Conservation (phyloP, 2,888 invertebrate genomes). For the Sinelater perroti region DNA sequence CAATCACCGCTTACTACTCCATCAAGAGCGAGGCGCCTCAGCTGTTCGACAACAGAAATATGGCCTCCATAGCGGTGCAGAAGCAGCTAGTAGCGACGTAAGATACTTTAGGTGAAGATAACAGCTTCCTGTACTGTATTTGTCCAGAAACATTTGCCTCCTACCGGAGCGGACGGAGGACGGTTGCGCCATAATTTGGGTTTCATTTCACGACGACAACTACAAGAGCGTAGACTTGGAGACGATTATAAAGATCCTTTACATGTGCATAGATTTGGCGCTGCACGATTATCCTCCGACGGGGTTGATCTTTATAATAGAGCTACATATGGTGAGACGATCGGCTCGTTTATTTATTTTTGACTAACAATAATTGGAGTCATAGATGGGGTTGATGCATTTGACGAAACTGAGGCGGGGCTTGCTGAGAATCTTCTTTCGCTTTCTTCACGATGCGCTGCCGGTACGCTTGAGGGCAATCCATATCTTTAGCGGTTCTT, state of each 20-base stretch:
- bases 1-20: conserved; percentile 2
- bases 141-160: too few species aligned
- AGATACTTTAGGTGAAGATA: too few species aligned
- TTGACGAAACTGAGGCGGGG: conserved; percentile 45
- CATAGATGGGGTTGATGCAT: conserved; percentile 47
- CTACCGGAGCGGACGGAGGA: conserved; percentile 68
- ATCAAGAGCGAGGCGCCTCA: not conserved
- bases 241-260: conserved; percentile 65
- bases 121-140: too few species aligned
- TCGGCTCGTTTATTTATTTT: too few species aligned
- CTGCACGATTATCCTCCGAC: conserved; percentile 65
- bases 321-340: conserved; percentile 66
- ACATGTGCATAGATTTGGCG: conserved; percentile 61
- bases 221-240: conserved; percentile 69
- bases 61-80: too few species aligned
- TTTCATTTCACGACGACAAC: conserved; percentile 66
- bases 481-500: conserved; percentile 74
- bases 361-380: not conserved
- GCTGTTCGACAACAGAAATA: conserved; percentile 1
- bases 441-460: conserved; percentile 74
- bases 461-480: conserved; percentile 73
- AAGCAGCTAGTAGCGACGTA: too few species aligned
- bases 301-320: conserved; percentile 73
- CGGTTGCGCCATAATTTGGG: conserved; percentile 69
- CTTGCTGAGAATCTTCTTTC: conserved; percentile 69